Percentiles rank a stretch among this genome's conserved stretches.
Evolutionary conservation across 2,113 vertebrate species (phyloP).

Genomic region (Columba livia): DNA sequence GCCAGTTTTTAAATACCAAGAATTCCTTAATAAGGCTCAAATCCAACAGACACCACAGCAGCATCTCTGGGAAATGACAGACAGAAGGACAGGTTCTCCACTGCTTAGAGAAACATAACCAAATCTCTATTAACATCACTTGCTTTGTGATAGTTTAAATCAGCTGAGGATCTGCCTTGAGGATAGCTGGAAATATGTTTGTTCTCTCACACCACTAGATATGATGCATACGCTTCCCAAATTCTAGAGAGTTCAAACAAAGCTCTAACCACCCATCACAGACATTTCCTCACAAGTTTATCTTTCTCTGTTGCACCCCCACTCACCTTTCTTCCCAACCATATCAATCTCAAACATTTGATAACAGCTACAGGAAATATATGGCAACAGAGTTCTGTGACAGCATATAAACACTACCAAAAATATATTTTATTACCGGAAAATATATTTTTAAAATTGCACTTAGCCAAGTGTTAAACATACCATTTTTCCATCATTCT

Average conservation of each 20-base stretch:
- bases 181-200: background rate
- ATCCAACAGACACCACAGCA: background rate
- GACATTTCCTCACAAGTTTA: background rate
- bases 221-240: background rate
- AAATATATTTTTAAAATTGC: conserved; percentile 41
- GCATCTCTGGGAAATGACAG: background rate
- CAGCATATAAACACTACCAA: conserved; percentile 33
- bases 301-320: background rate
- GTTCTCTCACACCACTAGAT: background rate
- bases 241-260: background rate
- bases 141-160: background rate
- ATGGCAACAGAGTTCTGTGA: background rate
- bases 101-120: background rate
- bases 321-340: background rate
- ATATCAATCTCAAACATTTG: background rate
- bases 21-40: background rate
- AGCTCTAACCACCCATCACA: background rate
- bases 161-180: background rate
- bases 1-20: background rate
- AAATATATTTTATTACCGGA: conserved; percentile 26
- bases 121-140: background rate
- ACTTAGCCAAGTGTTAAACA: conserved; percentile 20
- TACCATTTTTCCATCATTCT: conserved; percentile 40
- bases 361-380: conserved; percentile 15
- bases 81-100: background rate